Evolutionary conservation across 2,888 invertebrate genomes (phyloP), one percentile per base, ranked within the genome.

Genomic region (Dynastes maya): DNA sequence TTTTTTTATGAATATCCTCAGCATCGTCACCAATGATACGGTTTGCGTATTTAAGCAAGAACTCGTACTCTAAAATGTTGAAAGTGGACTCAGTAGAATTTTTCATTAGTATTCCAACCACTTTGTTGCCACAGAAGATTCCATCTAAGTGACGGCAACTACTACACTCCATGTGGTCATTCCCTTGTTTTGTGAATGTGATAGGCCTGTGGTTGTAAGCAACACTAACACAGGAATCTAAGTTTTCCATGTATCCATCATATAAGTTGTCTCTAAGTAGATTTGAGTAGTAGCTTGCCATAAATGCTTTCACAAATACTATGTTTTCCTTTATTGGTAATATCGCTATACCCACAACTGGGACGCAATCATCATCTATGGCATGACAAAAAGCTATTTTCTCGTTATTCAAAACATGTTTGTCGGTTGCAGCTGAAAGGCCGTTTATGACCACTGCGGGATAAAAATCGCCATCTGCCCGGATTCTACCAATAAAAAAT

Each of bases 81-180:
- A 45, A 45, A 8, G 2, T 8, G 1, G 45, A 0, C 8, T 8
- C 45, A 6, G 8, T 45, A 11, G 86, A 85, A 83, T 70, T 65
- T 13, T 70, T 29, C 22, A 2, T 22, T 61, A 61, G 22, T 29
- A 63, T 32, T 8, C 32, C 63, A 9, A 63, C 63, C 2, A 63
- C 8, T 32, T 63, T 63, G 9, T 29, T 11, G 11, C 27, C 63
- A 5, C 32, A 63, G 37, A 63, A 63, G 27, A 63, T 63, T 1
- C 29, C 32, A 29, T 63, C 32, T 13, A 63, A 63, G 13, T 63
- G 11, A 27, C 11, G 63, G 13, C 29, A 63, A 0, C 9, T 8
- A 4, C 13, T 32, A 32, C 32, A 63, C 13, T 32, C 11, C 13
- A 32, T 32, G 32, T 4, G 11, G 27, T 27, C n/a, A n/a, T 32